Percentiles rank a stretch among this genome's conserved stretches.
Conservation (phyloP, 2,888 invertebrate genomes). For the Polymixis lichenea region DNA sequence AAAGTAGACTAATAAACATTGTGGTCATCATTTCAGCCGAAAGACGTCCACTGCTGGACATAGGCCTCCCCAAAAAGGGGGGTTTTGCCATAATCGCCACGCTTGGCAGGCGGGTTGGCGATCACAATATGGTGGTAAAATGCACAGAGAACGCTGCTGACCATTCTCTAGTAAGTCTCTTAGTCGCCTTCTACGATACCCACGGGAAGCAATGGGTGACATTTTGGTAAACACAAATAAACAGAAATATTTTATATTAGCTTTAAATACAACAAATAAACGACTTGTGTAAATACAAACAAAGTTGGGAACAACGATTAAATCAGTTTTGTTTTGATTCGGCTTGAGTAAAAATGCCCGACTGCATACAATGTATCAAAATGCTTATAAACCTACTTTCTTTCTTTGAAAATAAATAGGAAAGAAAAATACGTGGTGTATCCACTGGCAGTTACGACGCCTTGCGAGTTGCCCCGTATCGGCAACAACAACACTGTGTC, state of each 20-base stretch:
- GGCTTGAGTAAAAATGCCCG: constrained; percentile 6
- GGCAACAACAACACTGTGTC: constrained; percentile 85
- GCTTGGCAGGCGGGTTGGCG: no score
- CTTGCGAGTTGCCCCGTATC: constrained; percentile 71
- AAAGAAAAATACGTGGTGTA: constrained; percentile 63
- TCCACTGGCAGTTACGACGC: constrained; percentile 67
- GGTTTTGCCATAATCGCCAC: no score
- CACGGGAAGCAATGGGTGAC: no score
- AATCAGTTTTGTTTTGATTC: constrained; percentile 44
- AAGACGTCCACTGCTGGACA: no score
- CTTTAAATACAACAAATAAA: constrained; percentile 21
- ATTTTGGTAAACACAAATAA: constrained; percentile 5
- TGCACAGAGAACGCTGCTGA: no score
- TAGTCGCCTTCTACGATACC: no score
- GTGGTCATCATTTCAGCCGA: no score
- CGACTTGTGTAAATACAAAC: constrained; percentile 11
- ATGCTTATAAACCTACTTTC: background rate
- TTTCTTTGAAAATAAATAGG: constrained; percentile 59
- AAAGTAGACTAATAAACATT: background rate
- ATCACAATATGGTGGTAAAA: no score
- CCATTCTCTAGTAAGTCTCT: no score
- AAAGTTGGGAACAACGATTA: constrained; percentile 23
- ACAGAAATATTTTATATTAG: background rate
- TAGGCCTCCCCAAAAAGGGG: no score
- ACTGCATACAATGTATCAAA: background rate